Evolutionary conservation across 2,888 invertebrate genomes (phyloP).

Genomic region (Temnothorax unifasciatus): DNA sequence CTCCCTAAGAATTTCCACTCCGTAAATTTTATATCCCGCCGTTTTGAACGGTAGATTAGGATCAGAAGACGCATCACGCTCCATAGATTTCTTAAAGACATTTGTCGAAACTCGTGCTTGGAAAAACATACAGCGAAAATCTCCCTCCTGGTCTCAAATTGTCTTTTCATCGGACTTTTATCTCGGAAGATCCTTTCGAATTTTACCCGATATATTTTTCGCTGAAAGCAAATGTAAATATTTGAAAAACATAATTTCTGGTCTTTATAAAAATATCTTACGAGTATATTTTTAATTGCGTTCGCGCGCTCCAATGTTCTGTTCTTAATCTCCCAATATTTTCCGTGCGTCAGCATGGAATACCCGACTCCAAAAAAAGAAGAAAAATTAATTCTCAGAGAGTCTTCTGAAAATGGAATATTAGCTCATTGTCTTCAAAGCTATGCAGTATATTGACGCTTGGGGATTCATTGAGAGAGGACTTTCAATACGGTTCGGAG

Average conservation of each 20-base stretch:
- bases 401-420: conserved; percentile 49
- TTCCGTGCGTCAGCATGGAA: conserved; percentile 55
- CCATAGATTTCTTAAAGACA: conserved; percentile 20
- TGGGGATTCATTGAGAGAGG: conserved; percentile 65
- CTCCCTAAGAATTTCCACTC: conserved; percentile 32
- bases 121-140: background rate
- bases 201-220: background rate
- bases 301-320: background rate
- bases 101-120: background rate
- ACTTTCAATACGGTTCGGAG: conserved; percentile 70
- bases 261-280: background rate
- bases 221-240: background rate
- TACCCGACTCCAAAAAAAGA: conserved; percentile 66
- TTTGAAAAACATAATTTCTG: background rate
- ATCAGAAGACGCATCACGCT: conserved; percentile 28
- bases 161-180: background rate
- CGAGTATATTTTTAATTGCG: background rate
- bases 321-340: conserved; percentile 7
- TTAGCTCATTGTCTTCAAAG: conserved; percentile 66
- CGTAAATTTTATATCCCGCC: conserved; percentile 37
- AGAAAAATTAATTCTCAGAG: too few species aligned
- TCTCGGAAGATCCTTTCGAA: background rate
- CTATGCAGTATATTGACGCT: conserved; percentile 57
- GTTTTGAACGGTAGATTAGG: conserved; percentile 48
- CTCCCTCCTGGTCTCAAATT: background rate